Evolutionary conservation across 2,888 invertebrate species (phyloP).

Genomic region (Chrysopilus asiliformis): DNA sequence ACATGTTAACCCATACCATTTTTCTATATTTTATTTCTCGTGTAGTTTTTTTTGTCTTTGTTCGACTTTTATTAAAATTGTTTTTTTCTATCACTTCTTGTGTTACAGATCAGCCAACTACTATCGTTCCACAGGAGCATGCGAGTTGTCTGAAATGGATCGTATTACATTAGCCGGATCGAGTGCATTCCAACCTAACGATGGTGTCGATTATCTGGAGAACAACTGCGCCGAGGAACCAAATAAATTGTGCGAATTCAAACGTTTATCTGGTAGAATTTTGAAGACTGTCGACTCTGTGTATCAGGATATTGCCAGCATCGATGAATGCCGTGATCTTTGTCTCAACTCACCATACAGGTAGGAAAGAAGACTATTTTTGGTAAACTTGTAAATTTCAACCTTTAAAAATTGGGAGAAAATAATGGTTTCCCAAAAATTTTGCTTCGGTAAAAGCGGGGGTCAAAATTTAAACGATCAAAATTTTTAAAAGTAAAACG

Average conservation of each 20-base stretch:
- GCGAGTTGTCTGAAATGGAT: conserved; percentile 84
- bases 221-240: conserved; percentile 90
- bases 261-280: conserved; percentile 75
- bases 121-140: conserved; percentile 70
- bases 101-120: conserved; percentile 75
- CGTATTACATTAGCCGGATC: conserved; percentile 76
- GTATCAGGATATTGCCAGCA: conserved; percentile 73
- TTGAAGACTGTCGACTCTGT: conserved; percentile 89
- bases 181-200: conserved; percentile 56
- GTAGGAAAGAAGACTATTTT: conserved; percentile 18
- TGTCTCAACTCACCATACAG: conserved; percentile 79
- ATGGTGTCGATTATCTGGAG: conserved; percentile 71
- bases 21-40: neutral
- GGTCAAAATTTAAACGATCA: too few relatives aligned
- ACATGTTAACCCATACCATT: neutral
- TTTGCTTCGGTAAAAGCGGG: too few relatives aligned
- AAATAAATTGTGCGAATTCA: conserved; percentile 88
- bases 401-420: too few relatives aligned
- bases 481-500: too few relatives aligned
- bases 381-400: too few relatives aligned
- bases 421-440: too few relatives aligned
- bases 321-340: conserved; percentile 78
- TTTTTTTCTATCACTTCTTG: conserved; percentile 14
- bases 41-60: neutral
- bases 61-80: neutral